phyloP scores from a whole-genome alignment of 2,113 vertebrate species.

The Stigmatopora argus region DNA sequence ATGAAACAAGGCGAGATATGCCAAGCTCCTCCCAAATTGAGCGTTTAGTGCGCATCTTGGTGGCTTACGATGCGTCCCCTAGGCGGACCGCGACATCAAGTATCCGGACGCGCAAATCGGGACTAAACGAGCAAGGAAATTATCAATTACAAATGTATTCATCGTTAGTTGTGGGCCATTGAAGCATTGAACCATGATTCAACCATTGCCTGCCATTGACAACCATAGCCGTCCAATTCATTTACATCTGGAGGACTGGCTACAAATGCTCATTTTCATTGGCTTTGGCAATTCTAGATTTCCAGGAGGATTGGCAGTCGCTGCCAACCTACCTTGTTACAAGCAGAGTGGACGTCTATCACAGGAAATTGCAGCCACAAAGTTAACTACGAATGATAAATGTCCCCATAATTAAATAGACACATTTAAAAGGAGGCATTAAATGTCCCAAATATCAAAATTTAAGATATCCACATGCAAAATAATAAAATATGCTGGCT shows the following conservation, averaged over 20 bases:
- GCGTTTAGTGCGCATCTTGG: slow-evolving; percentile 47
- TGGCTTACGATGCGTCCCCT: slow-evolving; percentile 36
- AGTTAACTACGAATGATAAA: neutral
- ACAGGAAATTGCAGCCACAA: no score
- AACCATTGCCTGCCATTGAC: no score
- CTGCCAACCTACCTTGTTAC: no score
- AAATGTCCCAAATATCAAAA: no score
- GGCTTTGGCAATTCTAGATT: no score
- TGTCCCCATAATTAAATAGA: neutral
- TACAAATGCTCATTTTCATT: no score
- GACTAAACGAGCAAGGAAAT: neutral
- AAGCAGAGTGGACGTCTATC: no score
- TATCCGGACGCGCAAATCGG: neutral
- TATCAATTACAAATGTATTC: neutral
- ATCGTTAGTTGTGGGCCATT: neutral
- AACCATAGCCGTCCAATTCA: no score
- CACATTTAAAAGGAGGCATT: neutral
- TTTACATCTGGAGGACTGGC: no score
- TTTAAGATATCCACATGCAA: no score
- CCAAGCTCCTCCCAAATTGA: slow-evolving; percentile 59
- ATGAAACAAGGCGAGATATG: slow-evolving; percentile 37
- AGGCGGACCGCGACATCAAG: neutral
- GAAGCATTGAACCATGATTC: neutral
- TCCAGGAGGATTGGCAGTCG: no score
- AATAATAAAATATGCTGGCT: no score